Evolutionary conservation across 2,797 vertebrate species (phyloP).

Genomic region (Staurois parvus): DNA sequence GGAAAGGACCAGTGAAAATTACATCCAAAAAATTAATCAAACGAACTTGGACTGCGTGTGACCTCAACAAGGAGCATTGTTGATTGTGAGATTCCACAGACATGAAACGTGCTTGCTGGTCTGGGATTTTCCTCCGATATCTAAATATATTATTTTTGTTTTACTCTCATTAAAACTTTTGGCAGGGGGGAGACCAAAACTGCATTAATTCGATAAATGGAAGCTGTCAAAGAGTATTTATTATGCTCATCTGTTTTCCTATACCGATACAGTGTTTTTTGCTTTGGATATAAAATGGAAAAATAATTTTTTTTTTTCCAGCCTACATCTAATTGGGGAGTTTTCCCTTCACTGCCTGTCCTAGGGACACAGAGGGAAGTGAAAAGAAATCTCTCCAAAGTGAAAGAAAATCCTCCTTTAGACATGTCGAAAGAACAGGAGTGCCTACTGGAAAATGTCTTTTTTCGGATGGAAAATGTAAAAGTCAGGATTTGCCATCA

Average conservation of each 20-base stretch:
- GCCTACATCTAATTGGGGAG: too few species aligned
- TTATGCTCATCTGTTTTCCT: background rate
- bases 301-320: too few species aligned
- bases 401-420: too few species aligned
- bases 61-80: conserved; percentile 31
- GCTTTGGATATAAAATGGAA: too few species aligned
- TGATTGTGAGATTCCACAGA: conserved; percentile 18
- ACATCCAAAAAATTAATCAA: conserved; percentile 57
- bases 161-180: background rate
- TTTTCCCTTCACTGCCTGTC: too few species aligned
- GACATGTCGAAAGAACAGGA: too few species aligned
- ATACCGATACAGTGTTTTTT: too few species aligned
- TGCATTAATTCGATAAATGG: background rate
- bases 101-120: background rate
- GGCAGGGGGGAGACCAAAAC: background rate
- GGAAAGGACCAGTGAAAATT: conserved; percentile 2
- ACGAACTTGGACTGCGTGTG: conserved; percentile 33
- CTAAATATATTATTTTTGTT: background rate
- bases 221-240: background rate
- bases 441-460: too few species aligned
- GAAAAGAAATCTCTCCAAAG: too few species aligned
- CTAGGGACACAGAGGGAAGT: too few species aligned
- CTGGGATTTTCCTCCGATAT: conserved; percentile 17
- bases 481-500: too few species aligned
- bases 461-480: too few species aligned